A percentile compares a stretch with the other conserved stretches of the same genome.
Evolutionary conservation across 2,113 vertebrate species (phyloP).

Genomic region (Pseudorhombus dupliciocellatus): DNA sequence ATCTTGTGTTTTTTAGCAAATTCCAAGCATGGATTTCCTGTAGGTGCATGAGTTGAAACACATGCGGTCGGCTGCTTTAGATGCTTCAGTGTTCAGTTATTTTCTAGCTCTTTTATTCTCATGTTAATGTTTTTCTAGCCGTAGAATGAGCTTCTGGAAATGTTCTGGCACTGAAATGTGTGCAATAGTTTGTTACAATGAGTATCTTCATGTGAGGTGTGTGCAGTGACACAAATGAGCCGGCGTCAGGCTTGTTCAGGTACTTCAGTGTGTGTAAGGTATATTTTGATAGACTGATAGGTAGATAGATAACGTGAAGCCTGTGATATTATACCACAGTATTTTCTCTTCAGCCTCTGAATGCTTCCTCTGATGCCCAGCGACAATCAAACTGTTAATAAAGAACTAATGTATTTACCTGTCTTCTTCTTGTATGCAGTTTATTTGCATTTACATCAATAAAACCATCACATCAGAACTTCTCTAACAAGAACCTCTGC

Average conservation of each 20-base stretch:
- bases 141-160: conserved; percentile 21
- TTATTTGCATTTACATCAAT: neutral
- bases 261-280: conserved; percentile 46
- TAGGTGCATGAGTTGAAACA: conserved; percentile 56
- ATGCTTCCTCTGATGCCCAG: conserved; percentile 51
- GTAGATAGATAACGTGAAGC: conserved; percentile 31
- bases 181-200: conserved; percentile 17
- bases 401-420: conserved; percentile 46
- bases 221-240: conserved; percentile 52
- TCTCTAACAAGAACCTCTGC: neutral
- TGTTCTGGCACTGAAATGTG: conserved; percentile 25
- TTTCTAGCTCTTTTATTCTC: conserved; percentile 16
- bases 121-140: conserved; percentile 28
- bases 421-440: neutral
- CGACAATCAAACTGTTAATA: conserved; percentile 75
- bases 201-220: conserved; percentile 41
- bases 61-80: conserved; percentile 1
- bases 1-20: conserved; percentile 16
- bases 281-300: conserved; percentile 43
- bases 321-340: conserved; percentile 35
- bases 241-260: conserved; percentile 62
- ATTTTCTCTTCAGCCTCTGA: conserved; percentile 15
- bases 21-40: conserved; percentile 54
- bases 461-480: neutral
- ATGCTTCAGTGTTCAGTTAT: conserved; percentile 4